Evolutionary conservation across 2,113 vertebrate genomes (phyloP).

Genomic region (Crotalus helleri): DNA sequence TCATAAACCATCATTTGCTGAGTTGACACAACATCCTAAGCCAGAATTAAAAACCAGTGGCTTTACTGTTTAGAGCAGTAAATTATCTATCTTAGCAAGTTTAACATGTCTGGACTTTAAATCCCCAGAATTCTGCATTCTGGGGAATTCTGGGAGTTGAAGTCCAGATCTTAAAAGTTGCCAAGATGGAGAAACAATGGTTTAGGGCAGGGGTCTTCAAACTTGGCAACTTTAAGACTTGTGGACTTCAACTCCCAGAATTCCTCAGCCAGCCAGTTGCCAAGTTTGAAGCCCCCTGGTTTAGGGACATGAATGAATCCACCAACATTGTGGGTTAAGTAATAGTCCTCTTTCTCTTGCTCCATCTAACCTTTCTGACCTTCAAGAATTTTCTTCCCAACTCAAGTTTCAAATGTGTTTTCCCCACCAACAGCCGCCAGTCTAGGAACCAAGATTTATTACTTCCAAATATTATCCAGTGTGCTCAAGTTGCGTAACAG

Average conservation of each 20-base stretch:
- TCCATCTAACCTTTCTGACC: not conserved
- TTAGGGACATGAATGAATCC: not conserved
- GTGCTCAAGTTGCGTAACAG: not conserved
- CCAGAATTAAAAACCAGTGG: not conserved
- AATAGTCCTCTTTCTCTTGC: not conserved
- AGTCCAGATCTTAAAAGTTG: not conserved
- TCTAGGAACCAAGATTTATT: constrained; percentile 15
- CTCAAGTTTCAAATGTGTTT: not conserved
- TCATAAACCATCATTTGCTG: not conserved
- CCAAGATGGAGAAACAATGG: not conserved
- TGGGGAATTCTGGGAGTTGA: not conserved
- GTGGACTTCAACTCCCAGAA: too few relatives aligned
- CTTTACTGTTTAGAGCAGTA: not conserved
- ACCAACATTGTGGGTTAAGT: not conserved
- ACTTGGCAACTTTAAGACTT: too few relatives aligned
- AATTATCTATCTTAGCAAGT: not conserved
- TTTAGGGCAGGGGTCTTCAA: too few relatives aligned
- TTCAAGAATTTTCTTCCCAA: not conserved
- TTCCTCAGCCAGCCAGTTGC: too few relatives aligned
- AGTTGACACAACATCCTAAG: not conserved
- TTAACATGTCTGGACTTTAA: not conserved
- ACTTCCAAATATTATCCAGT: not conserved
- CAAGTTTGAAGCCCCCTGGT: not conserved
- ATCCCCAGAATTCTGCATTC: not conserved
- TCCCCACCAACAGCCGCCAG: not conserved